These are phyloP conservation scores for Pasiphila rectangulata DNA, from an alignment of 2,888 invertebrate genomes.

Conservation along the genomic window DNA sequence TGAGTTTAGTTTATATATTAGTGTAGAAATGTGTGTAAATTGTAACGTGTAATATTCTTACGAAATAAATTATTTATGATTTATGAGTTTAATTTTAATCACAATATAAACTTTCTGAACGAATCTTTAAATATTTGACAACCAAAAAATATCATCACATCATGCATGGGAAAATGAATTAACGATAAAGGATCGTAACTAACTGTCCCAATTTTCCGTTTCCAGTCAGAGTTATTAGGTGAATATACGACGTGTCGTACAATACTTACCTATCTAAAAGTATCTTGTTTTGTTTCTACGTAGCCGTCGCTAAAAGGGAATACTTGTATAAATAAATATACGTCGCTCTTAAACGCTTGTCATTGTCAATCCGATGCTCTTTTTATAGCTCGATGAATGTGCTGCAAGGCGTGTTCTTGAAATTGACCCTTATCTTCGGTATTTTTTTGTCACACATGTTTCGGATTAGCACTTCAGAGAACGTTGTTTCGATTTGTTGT, in stretches of 20 bases:
- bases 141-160: too few relatives aligned
- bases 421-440: conserved; percentile 74
- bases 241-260: conserved; percentile 61
- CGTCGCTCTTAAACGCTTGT: conserved; percentile 73
- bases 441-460: conserved; percentile 75
- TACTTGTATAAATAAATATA: conserved; percentile 79
- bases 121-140: too few relatives aligned
- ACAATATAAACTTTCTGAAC: too few relatives aligned
- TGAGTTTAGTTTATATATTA: too few relatives aligned
- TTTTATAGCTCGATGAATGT: conserved; percentile 68
- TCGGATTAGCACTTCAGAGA: conserved; percentile 77
- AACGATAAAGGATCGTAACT: too few relatives aligned
- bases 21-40: too few relatives aligned
- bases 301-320: conserved; percentile 76
- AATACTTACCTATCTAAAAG: conserved; percentile 75
- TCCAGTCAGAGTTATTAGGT: conserved; percentile 64
- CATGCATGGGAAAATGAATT: too few relatives aligned
- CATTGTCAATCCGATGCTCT: conserved; percentile 75
- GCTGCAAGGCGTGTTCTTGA: conserved; percentile 68
- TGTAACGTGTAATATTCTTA: too few relatives aligned
- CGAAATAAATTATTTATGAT: too few relatives aligned
- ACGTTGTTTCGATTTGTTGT: conserved; percentile 58
- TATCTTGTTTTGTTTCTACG: conserved; percentile 67
- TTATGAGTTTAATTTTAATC: too few relatives aligned
- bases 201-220: conserved; percentile 53